Base-by-base conservation (phyloP, 2,113 vertebrate genomes). In the Callorhinus ursinus region DNA sequence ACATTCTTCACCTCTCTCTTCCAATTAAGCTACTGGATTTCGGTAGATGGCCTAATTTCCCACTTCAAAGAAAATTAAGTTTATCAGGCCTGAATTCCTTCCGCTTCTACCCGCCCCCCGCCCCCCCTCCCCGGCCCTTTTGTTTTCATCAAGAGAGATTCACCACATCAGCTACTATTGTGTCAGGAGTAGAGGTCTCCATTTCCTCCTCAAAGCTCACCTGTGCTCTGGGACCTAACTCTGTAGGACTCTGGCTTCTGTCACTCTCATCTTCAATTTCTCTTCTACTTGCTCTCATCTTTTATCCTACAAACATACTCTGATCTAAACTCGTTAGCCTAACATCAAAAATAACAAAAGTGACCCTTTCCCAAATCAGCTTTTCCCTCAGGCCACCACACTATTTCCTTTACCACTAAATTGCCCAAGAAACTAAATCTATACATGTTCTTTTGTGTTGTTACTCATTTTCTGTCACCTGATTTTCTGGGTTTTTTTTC, bases 301-400 rank as follows among this genome's bases (percentile, higher is more conserved):
- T 82, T 93, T 84, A 53, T 84, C 16, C 53, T 94, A 79, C 1
- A 90, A 74, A 90, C 65, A 88, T 55, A 63, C 21, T 88, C 55
- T 90, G 76, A 79, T 96, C 63, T 88, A 71, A 96, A 93, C 88
- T 85, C 7, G 85, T 21, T 16, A 85, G 55, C 39, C 79, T 85
- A 85, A 95, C 95, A 87, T 61, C 31, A 92, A 39, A 95, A 83
- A 74, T 59, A 76, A 61, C 69, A 53, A 90, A 92, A 82, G n/a
- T 18, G 71, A 21, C 67, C 3, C 36, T 97, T 90, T 90, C 28
- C 74, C 31, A 82, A 90, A 72, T 77, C 67, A 46, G 13, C 2
- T 97, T 88, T 88, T 72, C 10, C 53, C 22, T 95, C 36, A 51
- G 80, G 36, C 69, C 16, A 53, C 55, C 72, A 92, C 46, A 92